Percentiles rank a stretch among this genome's conserved stretches.
Evolutionary conservation across 2,797 vertebrate species (phyloP).

Genomic region (Enteromius viviparus): DNA sequence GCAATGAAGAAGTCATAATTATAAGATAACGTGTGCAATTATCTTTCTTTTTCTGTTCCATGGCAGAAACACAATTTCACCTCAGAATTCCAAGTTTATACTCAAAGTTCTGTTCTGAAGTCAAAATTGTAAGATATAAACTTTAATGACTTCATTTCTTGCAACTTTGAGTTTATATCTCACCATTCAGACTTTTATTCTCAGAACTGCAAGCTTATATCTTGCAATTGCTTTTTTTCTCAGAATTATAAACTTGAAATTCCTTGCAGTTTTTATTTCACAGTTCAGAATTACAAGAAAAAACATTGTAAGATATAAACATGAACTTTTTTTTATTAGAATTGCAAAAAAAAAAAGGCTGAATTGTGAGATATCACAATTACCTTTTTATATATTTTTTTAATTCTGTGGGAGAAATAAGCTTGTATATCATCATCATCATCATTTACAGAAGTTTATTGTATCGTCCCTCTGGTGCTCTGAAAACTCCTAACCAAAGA

Average conservation of each 20-base stretch:
- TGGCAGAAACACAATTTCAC: not conserved
- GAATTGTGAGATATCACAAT: not conserved
- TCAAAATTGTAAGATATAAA: not conserved
- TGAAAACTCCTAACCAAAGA: conserved; percentile 16
- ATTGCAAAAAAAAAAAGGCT: not conserved
- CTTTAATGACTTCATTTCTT: not conserved
- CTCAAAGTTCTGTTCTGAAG: not conserved
- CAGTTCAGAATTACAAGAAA: not conserved
- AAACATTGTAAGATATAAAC: not conserved
- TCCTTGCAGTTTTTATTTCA: not conserved
- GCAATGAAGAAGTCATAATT: not conserved
- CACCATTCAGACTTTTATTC: not conserved
- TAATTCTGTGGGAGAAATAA: not conserved
- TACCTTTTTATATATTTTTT: not conserved
- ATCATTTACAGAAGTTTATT: conserved; percentile 14
- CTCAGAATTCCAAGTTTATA: no score
- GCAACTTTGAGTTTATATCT: no score
- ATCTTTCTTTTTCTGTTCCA: not conserved
- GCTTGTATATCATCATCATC: not conserved
- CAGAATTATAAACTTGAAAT: not conserved
- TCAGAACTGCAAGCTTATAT: not conserved
- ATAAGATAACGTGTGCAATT: not conserved
- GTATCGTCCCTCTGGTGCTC: not conserved
- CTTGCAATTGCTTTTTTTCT: not conserved
- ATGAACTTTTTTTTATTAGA: not conserved